Percentiles rank a stretch among this genome's conserved stretches.
Evolutionary conservation across 2,113 vertebrate species (phyloP).

Genomic region (Climacteris rufus): DNA sequence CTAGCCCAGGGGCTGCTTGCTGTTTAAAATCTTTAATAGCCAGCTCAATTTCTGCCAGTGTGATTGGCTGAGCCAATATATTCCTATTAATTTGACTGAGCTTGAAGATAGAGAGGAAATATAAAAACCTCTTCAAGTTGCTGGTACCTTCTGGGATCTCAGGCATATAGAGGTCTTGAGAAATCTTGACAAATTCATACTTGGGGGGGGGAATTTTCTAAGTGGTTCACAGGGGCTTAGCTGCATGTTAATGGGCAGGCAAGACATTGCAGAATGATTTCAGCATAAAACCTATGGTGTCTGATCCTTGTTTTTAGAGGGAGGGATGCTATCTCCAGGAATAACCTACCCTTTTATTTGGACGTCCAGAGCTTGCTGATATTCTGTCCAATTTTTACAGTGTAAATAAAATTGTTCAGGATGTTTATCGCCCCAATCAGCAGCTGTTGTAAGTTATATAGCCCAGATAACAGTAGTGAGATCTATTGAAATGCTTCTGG

Average conservation of each 20-base stretch:
- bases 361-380: background rate
- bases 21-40: constrained; percentile 4
- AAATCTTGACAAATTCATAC: background rate
- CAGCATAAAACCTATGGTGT: background rate
- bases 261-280: background rate
- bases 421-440: background rate
- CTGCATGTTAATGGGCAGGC: background rate
- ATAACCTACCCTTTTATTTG: background rate
- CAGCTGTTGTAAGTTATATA: background rate
- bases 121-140: background rate
- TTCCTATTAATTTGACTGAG: constrained; percentile 29
- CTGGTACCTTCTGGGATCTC: background rate
- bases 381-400: background rate
- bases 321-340: background rate
- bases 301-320: background rate
- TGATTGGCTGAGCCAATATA: background rate
- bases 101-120: background rate
- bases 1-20: background rate
- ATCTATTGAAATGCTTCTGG: background rate
- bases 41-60: background rate
- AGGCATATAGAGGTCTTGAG: background rate
- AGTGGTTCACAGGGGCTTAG: background rate
- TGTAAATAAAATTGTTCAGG: background rate
- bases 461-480: background rate
- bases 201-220: background rate